Base-by-base conservation (phyloP, 2,113 vertebrate genomes). In the Dunckerocampus dactyliophorus region DNA sequence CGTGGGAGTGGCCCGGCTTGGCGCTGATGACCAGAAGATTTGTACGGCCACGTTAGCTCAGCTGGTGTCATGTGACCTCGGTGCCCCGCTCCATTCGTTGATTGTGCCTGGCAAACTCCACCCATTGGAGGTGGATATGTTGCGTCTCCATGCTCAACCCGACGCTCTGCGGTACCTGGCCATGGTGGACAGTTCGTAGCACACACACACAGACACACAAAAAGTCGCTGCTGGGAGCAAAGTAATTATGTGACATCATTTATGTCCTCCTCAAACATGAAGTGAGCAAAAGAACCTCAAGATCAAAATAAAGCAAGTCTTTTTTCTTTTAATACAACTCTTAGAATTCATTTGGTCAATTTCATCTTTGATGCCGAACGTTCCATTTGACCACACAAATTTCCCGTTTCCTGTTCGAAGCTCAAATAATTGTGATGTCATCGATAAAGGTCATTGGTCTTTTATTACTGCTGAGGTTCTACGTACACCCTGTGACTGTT, bases 51-150 rank as follows among this genome's bases (percentile, higher is more conserved):
- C 93, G 0, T 70, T 99, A 0, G 57, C 46, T n/a, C 90, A 96
- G 59, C 90, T 99, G 90, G 82, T 82, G 24, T 89, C 89, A 2
- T 91, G 90, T 83, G 92, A 95, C 69, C 62, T 98, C 2, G 97
- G 95, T 0, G 81, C 71, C 0, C 97, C 97, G 0, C 82, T 99
- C 1, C 97, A 99, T 75, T 98, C 95, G 3, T 73, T 99, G 84
- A 81, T 97, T 4, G 75, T 99, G 53, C 93, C 93, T 0, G 94
- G 93, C 31, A 87, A 60, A 28, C 85, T 97, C 84, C 97, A 99
- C 81, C 96, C 96, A 0, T 82, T 99, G 81, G 97, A 99, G 88
- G 65, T 92, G 64, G 96, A 99, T 78, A 93, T 98, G 94, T 89
- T 99, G 19, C 88, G 84, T 55, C 83, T 95, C 12, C n/a, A 56